A percentile compares a stretch with the other conserved stretches of the same genome.
These are phyloP conservation scores for Sebastolobus alascanus DNA, from an alignment of 2,797 vertebrate genomes.

Conservation along the genomic window DNA sequence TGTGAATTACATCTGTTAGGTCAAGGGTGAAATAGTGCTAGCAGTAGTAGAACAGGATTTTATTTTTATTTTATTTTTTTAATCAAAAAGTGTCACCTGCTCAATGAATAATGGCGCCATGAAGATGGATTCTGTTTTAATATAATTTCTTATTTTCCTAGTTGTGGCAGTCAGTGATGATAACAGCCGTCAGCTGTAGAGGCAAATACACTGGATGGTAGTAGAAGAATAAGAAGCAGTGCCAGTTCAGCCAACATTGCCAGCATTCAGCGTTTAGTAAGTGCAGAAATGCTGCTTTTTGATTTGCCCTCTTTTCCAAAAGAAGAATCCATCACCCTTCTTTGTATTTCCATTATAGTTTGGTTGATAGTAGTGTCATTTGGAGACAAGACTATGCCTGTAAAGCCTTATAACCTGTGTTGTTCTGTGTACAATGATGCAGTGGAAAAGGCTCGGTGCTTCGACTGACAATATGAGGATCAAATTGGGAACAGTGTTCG, in stretches of 20 bases:
- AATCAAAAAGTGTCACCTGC: neutral
- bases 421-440: neutral
- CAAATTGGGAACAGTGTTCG: too few species aligned
- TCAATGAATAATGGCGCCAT: neutral
- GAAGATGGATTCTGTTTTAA: neutral
- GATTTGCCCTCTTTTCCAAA: neutral
- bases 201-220: neutral
- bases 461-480: neutral
- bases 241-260: neutral
- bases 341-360: neutral
- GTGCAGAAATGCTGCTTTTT: neutral
- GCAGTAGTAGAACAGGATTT: neutral
- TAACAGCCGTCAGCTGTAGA: neutral
- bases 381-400: neutral
- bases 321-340: neutral
- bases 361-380: neutral
- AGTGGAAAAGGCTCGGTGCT: neutral
- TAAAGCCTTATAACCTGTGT: neutral
- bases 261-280: neutral
- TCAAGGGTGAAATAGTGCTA: accelerated
- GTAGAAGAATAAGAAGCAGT: neutral
- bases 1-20: neutral
- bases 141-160: neutral
- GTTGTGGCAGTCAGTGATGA: neutral
- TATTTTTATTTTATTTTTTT: too few species aligned